Evolutionary conservation across 2,113 vertebrate genomes (phyloP).

Genomic region (Oncorhynchus nerka): DNA sequence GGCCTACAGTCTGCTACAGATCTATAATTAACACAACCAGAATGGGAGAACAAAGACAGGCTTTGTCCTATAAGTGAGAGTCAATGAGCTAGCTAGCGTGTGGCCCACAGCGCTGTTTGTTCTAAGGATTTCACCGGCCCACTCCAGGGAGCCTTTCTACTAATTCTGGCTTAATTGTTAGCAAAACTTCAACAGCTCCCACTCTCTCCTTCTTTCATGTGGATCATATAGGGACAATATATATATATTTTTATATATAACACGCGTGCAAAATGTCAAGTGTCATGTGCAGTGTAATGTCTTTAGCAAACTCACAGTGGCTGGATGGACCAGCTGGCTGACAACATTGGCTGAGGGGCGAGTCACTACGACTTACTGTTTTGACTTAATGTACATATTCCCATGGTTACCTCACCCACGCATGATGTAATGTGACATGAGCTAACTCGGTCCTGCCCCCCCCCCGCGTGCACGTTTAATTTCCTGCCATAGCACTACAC

Average conservation of each 20-base stretch:
- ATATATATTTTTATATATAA: not conserved
- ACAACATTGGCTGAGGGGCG: not conserved
- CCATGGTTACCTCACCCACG: constrained; percentile 3
- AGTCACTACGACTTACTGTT: not conserved
- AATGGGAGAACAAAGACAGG: constrained; percentile 1
- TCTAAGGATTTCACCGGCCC: not conserved
- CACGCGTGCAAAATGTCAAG: not conserved
- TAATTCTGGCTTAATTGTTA: not conserved
- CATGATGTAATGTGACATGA: not conserved
- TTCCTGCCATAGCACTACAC: too few species aligned
- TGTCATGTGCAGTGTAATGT: not conserved
- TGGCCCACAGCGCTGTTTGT: not conserved
- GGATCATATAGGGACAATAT: not conserved
- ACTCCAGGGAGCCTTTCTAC: not conserved
- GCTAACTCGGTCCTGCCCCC: not conserved
- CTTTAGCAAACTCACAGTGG: not conserved
- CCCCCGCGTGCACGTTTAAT: too few species aligned
- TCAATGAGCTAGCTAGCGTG: not conserved
- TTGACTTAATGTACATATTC: constrained; percentile 7
- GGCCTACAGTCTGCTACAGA: not conserved
- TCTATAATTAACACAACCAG: not conserved
- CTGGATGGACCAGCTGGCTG: not conserved
- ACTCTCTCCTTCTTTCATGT: not conserved
- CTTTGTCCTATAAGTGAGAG: constrained; percentile 9
- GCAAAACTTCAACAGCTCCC: not conserved